phyloP scores from a whole-genome alignment of 2,113 vertebrate species.

The Xenopus laevis region DNA sequence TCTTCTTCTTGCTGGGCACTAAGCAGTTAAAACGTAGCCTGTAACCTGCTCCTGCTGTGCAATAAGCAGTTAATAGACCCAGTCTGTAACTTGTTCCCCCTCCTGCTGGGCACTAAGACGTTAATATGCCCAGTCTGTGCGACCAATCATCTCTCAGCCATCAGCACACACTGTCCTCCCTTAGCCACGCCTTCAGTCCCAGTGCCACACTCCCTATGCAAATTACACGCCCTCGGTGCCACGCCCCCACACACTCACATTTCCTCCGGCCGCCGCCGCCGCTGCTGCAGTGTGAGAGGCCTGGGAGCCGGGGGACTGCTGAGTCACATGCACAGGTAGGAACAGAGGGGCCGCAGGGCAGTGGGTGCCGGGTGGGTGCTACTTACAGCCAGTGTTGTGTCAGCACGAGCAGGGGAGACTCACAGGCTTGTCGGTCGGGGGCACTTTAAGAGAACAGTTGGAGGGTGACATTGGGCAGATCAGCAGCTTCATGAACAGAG shows the following conservation, averaged over 20 bases:
- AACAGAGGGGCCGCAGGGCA: neutral
- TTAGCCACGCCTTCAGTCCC: neutral
- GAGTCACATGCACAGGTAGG: constrained; percentile 29
- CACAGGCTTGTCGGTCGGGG: neutral
- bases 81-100: no score
- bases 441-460: neutral
- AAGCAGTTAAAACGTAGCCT: no score
- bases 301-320: constrained; percentile 6
- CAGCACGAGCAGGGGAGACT: no score
- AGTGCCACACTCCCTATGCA: neutral
- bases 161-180: no score
- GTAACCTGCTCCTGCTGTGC: no score
- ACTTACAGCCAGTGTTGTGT: no score
- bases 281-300: neutral
- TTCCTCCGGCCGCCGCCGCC: neutral
- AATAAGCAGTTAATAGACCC: no score
- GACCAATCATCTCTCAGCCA: no score
- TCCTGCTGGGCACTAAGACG: no score
- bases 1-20: no score
- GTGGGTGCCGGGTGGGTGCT: neutral
- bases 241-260: neutral
- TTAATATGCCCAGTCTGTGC: no score
- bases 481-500: neutral
- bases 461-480: neutral
- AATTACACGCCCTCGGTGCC: neutral